Percentiles rank a stretch among this genome's conserved stretches.
Conservation (phyloP, 2,113 vertebrate species). For the Neomonachus schauinslandi region DNA sequence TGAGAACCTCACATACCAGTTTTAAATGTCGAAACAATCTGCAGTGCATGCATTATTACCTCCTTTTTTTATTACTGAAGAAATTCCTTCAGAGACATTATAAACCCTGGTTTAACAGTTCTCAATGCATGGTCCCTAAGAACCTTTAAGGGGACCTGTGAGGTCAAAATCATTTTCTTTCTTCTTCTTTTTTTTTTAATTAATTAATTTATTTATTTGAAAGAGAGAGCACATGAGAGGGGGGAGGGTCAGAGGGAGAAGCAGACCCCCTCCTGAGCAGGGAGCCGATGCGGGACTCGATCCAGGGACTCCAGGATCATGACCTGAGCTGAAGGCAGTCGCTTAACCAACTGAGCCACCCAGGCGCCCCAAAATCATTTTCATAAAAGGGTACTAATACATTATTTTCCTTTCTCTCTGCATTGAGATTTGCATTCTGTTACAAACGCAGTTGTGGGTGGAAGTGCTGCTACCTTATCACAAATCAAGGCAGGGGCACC, state of each 20-base stretch:
- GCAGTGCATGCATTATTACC: neutral
- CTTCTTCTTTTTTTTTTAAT: too few species aligned
- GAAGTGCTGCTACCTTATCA: neutral
- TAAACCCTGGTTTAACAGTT: neutral
- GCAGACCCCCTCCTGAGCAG: too few species aligned
- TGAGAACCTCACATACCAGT: neutral
- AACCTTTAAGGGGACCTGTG: neutral
- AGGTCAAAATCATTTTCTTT: constrained; percentile 23
- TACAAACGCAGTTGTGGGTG: neutral
- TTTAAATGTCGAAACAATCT: constrained; percentile 11
- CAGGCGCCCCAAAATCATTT: constrained; percentile 21
- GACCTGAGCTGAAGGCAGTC: too few species aligned
- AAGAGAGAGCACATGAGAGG: too few species aligned
- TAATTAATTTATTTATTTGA: too few species aligned
- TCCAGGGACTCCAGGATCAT: too few species aligned
- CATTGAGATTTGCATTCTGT: neutral
- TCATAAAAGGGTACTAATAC: neutral
- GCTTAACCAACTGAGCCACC: too few species aligned
- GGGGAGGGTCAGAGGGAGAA: too few species aligned
- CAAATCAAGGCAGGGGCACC: neutral
- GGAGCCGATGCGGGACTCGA: too few species aligned
- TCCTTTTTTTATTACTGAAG: constrained; percentile 23
- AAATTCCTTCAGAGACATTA: neutral
- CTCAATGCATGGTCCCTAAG: neutral
- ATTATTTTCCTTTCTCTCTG: neutral